Evolutionary conservation across 2,113 vertebrate genomes (phyloP), one percentile per base, ranked within the genome.

Genomic region (Syngnathus scovelli): DNA sequence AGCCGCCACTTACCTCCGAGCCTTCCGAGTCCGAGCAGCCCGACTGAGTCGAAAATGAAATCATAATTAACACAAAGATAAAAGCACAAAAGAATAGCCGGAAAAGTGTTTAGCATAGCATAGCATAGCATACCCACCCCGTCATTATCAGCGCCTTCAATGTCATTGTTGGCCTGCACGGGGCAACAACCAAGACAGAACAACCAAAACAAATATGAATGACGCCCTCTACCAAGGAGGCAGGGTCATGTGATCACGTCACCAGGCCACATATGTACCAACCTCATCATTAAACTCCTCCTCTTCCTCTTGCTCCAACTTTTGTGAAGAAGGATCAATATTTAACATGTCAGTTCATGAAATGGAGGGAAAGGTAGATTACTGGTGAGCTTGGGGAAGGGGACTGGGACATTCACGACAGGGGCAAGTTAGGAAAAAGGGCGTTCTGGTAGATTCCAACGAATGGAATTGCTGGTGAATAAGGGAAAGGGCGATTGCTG

Each of bases 231-330:
- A 63, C n/a, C 18, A 27, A 41, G 12, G 41, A 13, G 23, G n/a
- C 7, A 13, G 48, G 6, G 9, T 66, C 23, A 51, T 38, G 62
- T 48, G 15, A 51, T 46, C 63, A 16, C 36, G 27, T n/a, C 19
- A 67, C 16, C 63, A 16, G 36, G 55, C 15, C 19, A 67, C 16
- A 49, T 64, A 58, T 10, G 7, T 51, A 90, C 88, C 84, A 79
- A 91, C 89, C 90, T 91, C 90, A 33, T 90, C 87, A 19, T 91
- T 87, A 74, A 70, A 37, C 37, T 89, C 84, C 62, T 91, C 89
- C 56, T 91, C 90, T 70, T 91, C 90, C 83, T 90, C 86, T 7
- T 88, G 68, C 72, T 92, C 90, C 75, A 90, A 81, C 90, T 89
- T 86, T 69, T 39, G 49, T 64, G 52, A 41, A 13, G 36, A 27